Evolutionary conservation across 2,797 vertebrate genomes (phyloP).

Genomic region (Microctenopoma lineatum): DNA sequence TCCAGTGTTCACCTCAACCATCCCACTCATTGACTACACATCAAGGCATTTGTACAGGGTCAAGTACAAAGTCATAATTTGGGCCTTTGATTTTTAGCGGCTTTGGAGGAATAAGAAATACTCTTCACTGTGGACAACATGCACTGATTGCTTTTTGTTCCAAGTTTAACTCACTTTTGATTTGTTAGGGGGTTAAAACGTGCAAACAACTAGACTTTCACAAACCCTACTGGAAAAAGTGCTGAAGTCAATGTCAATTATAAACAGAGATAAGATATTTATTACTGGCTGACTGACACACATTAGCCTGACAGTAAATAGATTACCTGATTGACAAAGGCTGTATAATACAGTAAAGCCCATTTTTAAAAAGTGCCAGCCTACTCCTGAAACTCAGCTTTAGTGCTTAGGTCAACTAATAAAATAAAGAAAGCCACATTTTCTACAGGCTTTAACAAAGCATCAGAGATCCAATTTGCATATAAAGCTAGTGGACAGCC

Average conservation of each 20-base stretch:
- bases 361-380: slow-evolving; percentile 9
- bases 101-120: slow-evolving; percentile 1
- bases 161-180: slow-evolving; percentile 17
- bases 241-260: slow-evolving; percentile 7
- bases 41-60: slow-evolving; percentile 13
- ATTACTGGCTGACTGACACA: slow-evolving; percentile 21
- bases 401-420: slow-evolving; percentile 61
- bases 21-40: not conserved
- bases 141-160: not conserved
- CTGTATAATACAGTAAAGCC: slow-evolving; percentile 20
- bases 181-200: slow-evolving; percentile 19
- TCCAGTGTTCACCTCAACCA: not conserved
- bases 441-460: slow-evolving; percentile 37
- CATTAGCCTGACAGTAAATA: slow-evolving; percentile 21
- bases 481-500: slow-evolving; percentile 4
- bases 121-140: not conserved
- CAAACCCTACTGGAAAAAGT: slow-evolving; percentile 27
- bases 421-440: slow-evolving; percentile 30
- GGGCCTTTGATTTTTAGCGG: slow-evolving; percentile 1
- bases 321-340: slow-evolving; percentile 28
- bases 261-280: slow-evolving; percentile 17
- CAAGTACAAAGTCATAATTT: slow-evolving; percentile 19
- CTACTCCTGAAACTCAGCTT: slow-evolving; percentile 45
- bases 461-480: slow-evolving; percentile 25
- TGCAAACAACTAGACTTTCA: slow-evolving; percentile 21